These are phyloP conservation scores for Acromyrmex charruanus DNA, from an alignment of 1,140 invertebrate species.

Conservation along the genomic window DNA sequence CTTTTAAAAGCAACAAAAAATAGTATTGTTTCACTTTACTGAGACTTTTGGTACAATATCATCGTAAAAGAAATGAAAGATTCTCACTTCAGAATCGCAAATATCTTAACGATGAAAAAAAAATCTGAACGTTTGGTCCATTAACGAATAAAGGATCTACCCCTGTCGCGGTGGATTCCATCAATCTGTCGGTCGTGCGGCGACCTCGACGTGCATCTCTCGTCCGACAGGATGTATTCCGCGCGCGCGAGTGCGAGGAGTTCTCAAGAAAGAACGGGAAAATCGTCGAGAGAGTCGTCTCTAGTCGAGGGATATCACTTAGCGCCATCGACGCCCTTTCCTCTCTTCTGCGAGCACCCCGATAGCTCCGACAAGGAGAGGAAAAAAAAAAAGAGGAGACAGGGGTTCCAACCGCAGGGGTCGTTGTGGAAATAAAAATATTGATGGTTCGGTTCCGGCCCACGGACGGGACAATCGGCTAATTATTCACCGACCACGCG, in stretches of 20 bases:
- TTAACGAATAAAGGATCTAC: slow-evolving; percentile 57
- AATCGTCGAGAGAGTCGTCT: slow-evolving; percentile 53
- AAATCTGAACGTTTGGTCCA: slow-evolving; percentile 37
- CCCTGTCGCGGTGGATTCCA: slow-evolving; percentile 53
- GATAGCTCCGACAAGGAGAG: slow-evolving; percentile 59
- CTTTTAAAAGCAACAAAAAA: background rate
- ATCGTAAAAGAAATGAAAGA: background rate
- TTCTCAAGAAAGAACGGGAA: slow-evolving; percentile 61
- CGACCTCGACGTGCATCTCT: slow-evolving; percentile 64
- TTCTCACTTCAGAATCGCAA: slow-evolving; percentile 9
- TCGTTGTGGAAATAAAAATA: slow-evolving; percentile 80
- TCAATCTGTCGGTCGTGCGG: slow-evolving; percentile 63
- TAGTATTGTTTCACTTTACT: background rate
- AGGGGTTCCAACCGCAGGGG: slow-evolving; percentile 69
- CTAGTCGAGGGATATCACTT: slow-evolving; percentile 75
- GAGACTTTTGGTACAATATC: background rate
- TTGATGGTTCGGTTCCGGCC: slow-evolving; percentile 81
- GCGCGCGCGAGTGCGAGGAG: slow-evolving; percentile 35
- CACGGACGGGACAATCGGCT: slow-evolving; percentile 81
- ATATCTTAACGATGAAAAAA: slow-evolving; percentile 13
- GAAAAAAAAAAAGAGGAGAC: background rate
- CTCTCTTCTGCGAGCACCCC: slow-evolving; percentile 61
- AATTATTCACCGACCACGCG: slow-evolving; percentile 81
- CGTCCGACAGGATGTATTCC: slow-evolving; percentile 66
- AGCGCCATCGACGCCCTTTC: slow-evolving; percentile 64